phyloP scores from a whole-genome alignment of 53 echinoderm and acorn worm species.

The Luidia sarsii region DNA sequence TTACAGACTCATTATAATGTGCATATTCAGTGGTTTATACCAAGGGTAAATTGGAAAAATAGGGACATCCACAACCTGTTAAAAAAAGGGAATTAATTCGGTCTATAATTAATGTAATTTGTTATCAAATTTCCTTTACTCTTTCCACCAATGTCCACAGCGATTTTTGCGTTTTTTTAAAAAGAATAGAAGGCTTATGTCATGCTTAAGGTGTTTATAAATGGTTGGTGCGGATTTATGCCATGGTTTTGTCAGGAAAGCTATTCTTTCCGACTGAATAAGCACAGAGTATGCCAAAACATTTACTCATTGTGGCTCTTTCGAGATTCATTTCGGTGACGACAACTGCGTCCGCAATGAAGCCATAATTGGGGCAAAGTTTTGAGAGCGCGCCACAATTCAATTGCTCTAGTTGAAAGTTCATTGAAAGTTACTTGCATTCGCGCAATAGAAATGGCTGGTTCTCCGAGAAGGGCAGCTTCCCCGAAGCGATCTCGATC shows the following conservation, averaged over 20 bases:
- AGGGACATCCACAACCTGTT: too few relatives aligned
- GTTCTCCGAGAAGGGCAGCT: constrained; percentile 2
- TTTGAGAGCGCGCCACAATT: too few relatives aligned
- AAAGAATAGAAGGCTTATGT: background rate
- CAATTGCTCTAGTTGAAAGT: too few relatives aligned
- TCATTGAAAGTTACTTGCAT: too few relatives aligned
- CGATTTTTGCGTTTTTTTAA: too few relatives aligned
- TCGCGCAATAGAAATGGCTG: too few relatives aligned
- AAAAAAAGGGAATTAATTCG: background rate
- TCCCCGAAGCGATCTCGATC: constrained; percentile 28
- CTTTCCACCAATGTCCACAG: background rate
- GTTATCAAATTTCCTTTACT: background rate
- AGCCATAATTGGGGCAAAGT: too few relatives aligned
- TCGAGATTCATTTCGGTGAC: background rate
- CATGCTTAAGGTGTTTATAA: background rate
- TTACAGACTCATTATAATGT: background rate
- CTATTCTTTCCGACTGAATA: background rate
- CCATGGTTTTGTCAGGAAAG: background rate
- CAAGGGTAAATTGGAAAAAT: background rate
- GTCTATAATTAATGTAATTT: background rate
- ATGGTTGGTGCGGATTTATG: too few relatives aligned
- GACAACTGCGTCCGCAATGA: constrained; percentile 26
- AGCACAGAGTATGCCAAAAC: constrained; percentile 14
- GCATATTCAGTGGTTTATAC: background rate
- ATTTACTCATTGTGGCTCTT: background rate